Percentiles rank a stretch among this genome's conserved stretches.
Conservation (phyloP, 2,797 vertebrate species). For the Coracias cyanogaster region DNA sequence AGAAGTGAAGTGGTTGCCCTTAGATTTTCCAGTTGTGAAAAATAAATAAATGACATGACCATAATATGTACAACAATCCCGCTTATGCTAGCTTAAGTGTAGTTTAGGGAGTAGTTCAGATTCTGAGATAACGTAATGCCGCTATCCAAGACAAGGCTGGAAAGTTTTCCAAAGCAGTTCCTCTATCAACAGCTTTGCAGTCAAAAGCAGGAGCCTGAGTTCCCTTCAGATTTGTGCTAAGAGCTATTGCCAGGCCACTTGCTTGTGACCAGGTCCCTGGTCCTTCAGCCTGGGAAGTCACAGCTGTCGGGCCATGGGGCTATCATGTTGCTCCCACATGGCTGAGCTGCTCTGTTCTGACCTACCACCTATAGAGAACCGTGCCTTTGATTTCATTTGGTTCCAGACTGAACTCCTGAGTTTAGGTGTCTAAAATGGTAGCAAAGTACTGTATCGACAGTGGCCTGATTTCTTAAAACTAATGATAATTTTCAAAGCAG, state of each 20-base stretch:
- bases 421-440: background rate
- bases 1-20: constrained; percentile 28
- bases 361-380: background rate
- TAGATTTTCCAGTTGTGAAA: constrained; percentile 46
- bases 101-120: constrained; percentile 8
- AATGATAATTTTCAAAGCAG: background rate
- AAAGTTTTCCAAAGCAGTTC: constrained; percentile 29
- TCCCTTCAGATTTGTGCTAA: background rate
- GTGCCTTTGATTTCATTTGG: background rate
- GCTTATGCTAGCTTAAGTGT: background rate
- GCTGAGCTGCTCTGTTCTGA: background rate
- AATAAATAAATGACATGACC: constrained; percentile 54
- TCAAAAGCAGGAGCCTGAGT: background rate
- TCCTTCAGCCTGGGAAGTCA: background rate
- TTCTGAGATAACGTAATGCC: constrained; percentile 16
- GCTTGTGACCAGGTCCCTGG: background rate
- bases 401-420: background rate
- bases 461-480: background rate
- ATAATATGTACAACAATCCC: background rate
- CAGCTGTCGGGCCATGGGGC: background rate
- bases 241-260: background rate
- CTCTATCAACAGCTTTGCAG: constrained; percentile 1
- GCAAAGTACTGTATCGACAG: background rate
- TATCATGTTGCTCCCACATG: accelerated
- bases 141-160: background rate